A percentile compares a stretch with the other conserved stretches of the same genome.
These are phyloP conservation scores for Bembecia ichneumoniformis DNA, from an alignment of 2,888 invertebrate species.

Conservation along the genomic window DNA sequence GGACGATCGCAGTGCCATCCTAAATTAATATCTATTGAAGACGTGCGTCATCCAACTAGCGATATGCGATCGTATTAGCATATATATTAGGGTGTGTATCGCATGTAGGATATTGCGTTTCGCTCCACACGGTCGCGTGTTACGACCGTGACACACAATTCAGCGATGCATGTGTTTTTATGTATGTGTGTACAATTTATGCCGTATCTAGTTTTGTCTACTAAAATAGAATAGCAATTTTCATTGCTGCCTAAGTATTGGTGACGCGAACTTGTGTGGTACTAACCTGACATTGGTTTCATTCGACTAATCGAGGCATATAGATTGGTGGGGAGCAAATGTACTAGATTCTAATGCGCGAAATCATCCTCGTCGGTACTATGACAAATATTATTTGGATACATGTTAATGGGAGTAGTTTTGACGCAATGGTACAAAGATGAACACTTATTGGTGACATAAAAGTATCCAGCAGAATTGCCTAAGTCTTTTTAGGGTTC, in stretches of 20 bases:
- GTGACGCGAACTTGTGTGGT: background rate
- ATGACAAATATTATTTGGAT: too few species aligned
- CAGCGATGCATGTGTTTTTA: constrained; percentile 12
- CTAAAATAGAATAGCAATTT: background rate
- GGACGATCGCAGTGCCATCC: too few species aligned
- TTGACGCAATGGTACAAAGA: too few species aligned
- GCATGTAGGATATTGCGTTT: constrained; percentile 3
- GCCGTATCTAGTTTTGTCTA: constrained; percentile 12
- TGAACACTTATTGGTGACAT: too few species aligned
- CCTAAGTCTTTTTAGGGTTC: too few species aligned
- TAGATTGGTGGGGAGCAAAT: too few species aligned
- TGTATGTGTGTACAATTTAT: constrained; percentile 8
- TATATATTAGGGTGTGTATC: background rate
- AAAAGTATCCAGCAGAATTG: too few species aligned
- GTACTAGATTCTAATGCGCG: too few species aligned
- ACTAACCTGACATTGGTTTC: background rate
- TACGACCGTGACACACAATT: constrained; percentile 21
- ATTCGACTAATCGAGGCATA: background rate
- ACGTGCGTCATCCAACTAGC: too few species aligned
- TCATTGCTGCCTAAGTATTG: background rate
- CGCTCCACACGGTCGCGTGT: constrained; percentile 9
- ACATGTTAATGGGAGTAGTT: too few species aligned
- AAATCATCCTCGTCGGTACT: too few species aligned
- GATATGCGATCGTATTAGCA: background rate
- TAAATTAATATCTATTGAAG: too few species aligned